Evolutionary conservation across 1,140 invertebrate species (phyloP).

Genomic region (Bradynema listronoti): DNA sequence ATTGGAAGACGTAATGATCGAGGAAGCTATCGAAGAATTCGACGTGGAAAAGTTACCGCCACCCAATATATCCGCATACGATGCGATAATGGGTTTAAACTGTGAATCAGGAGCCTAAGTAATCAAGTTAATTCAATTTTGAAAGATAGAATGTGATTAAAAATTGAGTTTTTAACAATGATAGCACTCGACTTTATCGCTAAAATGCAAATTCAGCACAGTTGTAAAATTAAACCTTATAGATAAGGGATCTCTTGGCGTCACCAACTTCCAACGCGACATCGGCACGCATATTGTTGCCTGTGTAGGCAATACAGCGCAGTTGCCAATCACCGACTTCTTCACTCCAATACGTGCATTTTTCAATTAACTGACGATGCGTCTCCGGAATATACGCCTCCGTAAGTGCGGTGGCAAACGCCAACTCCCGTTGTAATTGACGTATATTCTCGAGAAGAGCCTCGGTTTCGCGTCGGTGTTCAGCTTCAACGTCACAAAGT

Average conservation of each 20-base stretch:
- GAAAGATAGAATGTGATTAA: too few relatives aligned
- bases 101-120: constrained; percentile 23
- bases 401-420: constrained; percentile 74
- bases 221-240: constrained; percentile 6
- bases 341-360: constrained; percentile 88
- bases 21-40: constrained; percentile 3
- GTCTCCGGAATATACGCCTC: constrained; percentile 84
- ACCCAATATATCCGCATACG: constrained; percentile 38
- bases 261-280: too few relatives aligned
- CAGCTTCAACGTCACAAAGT: constrained; percentile 77
- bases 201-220: constrained; percentile 1
- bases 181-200: too few relatives aligned
- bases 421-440: constrained; percentile 79
- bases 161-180: too few relatives aligned
- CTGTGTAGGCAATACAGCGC: constrained; percentile 86
- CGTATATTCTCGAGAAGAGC: constrained; percentile 83
- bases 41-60: neutral
- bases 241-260: constrained; percentile 14
- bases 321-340: constrained; percentile 97
- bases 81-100: constrained; percentile 31
- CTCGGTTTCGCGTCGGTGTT: constrained; percentile 92
- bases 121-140: too few relatives aligned
- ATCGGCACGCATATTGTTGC: constrained; percentile 83
- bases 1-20: constrained; percentile 1
- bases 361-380: constrained; percentile 82